Evolutionary conservation across 2,888 invertebrate species (phyloP).

Genomic region (Leptinotarsa rubiginosa): DNA sequence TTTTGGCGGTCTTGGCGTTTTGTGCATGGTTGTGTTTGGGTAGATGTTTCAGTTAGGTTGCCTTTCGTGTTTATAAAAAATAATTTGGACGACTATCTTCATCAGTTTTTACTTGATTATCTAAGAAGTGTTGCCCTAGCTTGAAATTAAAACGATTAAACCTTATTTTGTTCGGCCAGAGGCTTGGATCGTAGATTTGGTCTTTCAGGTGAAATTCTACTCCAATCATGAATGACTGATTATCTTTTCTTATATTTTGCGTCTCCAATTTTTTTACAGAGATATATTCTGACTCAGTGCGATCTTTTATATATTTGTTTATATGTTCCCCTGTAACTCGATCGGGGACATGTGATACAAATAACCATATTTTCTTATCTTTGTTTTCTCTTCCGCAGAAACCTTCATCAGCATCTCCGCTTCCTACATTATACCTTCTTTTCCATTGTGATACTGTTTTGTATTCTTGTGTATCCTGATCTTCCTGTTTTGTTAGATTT

Average conservation of each 20-base stretch:
- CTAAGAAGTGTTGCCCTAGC: too few species aligned
- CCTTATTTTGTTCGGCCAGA: too few species aligned
- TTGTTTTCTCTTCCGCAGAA: neutral
- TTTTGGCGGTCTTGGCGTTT: too few species aligned
- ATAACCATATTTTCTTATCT: neutral
- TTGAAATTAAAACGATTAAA: too few species aligned
- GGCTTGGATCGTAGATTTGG: too few species aligned
- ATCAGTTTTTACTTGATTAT: too few species aligned
- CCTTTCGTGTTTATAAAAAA: too few species aligned
- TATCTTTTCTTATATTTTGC: neutral
- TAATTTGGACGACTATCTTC: too few species aligned
- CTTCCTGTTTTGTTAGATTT: constrained; percentile 2
- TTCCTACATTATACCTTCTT: neutral
- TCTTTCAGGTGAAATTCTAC: neutral
- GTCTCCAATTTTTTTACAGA: neutral
- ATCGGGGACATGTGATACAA: neutral
- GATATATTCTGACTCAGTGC: neutral
- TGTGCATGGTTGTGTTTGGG: too few species aligned
- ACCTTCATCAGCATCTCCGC: neutral
- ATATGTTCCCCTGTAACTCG: neutral
- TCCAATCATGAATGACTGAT: constrained; percentile 6
- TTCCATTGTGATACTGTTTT: neutral
- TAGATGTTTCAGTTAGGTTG: too few species aligned
- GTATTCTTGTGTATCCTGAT: neutral
- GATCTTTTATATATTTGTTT: neutral